Base-by-base conservation (phyloP, 2,888 invertebrate species). In the Coelinius sp. region DNA sequence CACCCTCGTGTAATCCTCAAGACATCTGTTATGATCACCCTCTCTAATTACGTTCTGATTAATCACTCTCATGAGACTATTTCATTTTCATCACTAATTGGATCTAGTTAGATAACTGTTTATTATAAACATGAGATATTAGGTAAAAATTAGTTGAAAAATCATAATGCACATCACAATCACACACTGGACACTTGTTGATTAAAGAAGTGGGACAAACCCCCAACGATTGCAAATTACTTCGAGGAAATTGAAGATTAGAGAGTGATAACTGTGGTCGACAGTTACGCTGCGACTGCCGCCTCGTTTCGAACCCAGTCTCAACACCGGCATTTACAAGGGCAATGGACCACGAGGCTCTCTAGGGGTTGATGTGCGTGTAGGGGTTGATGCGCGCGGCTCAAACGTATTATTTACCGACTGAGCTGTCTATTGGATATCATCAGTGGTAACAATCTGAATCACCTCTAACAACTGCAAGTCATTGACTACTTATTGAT, bases 301-400 rank as follows among this genome's bases (percentile, higher is more conserved):
- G 41, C 63, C 24, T 24, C 24, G 22, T 22, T 63, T 63, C 22
- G 12, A 41, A 63, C n/a, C 5, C 22, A 24, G 24, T 44, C 38
- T n/a, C 14, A 5, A 41, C 24, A 24, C 63, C 35, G 35, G 59
- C 59, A 20, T 59, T 31, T n/a, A 35, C 59, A 59, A 59, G 59
- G 59, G 59, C 59, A 59, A 35, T 59, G 59, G 17, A 59, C 59
- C 59, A 59, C 59, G 59, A 14, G 59, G 59, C 14, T 35, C 14
- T 35, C 22, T 20, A 59, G 20, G 59, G 59, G 35, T 59, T 59
- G 31, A 25, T 59, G 59, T 17, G 59, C 59, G 20, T 31, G 10
- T 31, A 59, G 59, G 59, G 59, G 59, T 59, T 27, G 59, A 20
- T 59, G 59, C 59, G 31, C 35, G 35, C 31, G 59, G 31, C 17